These are phyloP conservation scores for Radopholus similis DNA, from an alignment of 1,140 invertebrate genomes.

Conservation along the genomic window DNA sequence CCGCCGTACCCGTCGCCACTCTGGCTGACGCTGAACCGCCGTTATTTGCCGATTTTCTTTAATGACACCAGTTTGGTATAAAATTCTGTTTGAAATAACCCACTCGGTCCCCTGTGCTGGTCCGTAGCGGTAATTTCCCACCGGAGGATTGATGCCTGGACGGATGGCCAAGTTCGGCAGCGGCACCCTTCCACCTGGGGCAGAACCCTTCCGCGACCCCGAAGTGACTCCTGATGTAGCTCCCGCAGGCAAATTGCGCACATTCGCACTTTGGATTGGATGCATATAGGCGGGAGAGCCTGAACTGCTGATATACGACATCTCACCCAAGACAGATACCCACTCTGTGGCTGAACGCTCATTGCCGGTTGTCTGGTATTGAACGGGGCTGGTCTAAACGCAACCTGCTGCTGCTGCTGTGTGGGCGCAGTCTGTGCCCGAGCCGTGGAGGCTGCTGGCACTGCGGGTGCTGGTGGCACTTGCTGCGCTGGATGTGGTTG, in stretches of 20 bases:
- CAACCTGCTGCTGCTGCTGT: conserved; percentile 25
- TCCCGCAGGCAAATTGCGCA: conserved; percentile 20
- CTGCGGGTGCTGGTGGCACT: not conserved
- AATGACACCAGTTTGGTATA: not conserved
- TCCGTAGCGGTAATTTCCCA: conserved; percentile 19
- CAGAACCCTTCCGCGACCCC: conserved; percentile 41
- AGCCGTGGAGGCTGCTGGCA: not conserved
- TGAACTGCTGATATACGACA: not conserved
- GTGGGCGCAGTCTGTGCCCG: conserved; percentile 2
- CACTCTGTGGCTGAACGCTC: conserved; percentile 35
- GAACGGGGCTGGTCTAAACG: conserved; percentile 21
- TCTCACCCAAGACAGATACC: not conserved
- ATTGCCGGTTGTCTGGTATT: conserved; percentile 29
- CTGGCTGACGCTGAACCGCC: conserved; percentile 39
- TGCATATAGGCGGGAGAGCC: conserved; percentile 28
- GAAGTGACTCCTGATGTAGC: conserved; percentile 2
- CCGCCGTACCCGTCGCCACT: conserved; percentile 20
- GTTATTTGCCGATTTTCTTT: not conserved
- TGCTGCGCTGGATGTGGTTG: not conserved
- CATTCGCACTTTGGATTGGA: conserved; percentile 33
- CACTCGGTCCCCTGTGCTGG: conserved; percentile 20
- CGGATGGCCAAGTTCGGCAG: conserved; percentile 40
- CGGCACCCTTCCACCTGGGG: conserved; percentile 49
- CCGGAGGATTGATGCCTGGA: conserved; percentile 10
- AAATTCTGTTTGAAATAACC: not conserved